Evolutionary conservation across 2,113 vertebrate genomes (phyloP).

Genomic region (Lucifuga dentata): DNA sequence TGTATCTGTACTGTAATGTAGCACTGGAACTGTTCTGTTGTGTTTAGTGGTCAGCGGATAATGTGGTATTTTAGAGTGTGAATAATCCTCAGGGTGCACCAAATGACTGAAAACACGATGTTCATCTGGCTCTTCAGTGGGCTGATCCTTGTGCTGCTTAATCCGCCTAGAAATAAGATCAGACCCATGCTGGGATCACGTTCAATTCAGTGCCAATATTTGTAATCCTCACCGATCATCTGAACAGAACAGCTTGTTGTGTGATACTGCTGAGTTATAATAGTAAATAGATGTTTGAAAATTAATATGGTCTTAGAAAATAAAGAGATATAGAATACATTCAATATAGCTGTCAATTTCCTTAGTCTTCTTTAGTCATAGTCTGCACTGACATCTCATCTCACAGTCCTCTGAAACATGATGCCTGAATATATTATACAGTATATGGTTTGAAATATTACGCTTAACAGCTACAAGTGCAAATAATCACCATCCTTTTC

Average conservation of each 20-base stretch:
- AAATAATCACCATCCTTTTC: constrained; percentile 43
- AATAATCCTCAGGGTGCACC: constrained; percentile 53
- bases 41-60: constrained; percentile 1
- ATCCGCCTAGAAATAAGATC: constrained; percentile 70
- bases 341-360: not conserved
- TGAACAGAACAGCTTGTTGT: constrained; percentile 49
- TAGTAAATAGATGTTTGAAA: not conserved
- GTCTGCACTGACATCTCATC: no score
- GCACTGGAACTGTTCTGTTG: not conserved
- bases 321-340: not conserved
- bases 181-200: constrained; percentile 65
- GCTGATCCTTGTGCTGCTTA: constrained; percentile 57
- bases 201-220: constrained; percentile 58
- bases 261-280: constrained; percentile 25
- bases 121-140: constrained; percentile 44
- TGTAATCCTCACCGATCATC: constrained; percentile 64
- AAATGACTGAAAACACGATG: constrained; percentile 28
- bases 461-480: constrained; percentile 51
- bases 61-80: constrained; percentile 24
- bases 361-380: not conserved
- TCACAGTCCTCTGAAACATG: not conserved
- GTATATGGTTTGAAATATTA: constrained; percentile 36
- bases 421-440: constrained; percentile 4
- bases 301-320: not conserved
- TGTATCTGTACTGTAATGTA: not conserved